Evolutionary conservation across 2,888 invertebrate genomes (phyloP), one percentile per base, ranked within the genome.

Genomic region (Drosophila algonquin): DNA sequence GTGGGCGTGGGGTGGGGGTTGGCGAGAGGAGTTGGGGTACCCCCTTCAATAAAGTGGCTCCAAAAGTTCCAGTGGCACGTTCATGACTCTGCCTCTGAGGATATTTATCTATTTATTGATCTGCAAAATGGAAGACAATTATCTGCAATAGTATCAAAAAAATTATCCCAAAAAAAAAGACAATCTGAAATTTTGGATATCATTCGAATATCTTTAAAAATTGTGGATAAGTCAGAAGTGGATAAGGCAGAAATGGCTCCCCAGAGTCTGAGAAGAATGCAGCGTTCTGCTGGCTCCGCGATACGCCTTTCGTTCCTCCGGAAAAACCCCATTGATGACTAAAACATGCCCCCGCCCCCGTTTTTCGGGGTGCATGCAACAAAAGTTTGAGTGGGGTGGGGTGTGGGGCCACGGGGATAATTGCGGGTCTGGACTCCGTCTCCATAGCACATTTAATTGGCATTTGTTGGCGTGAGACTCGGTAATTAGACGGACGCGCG

Each of bases 401-500:
- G 21, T 21, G 21, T 14, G 48, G 24, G n/a, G 32, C 16, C 21
- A 12, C n/a, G 18, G 46, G 47, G 40, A 48, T 64, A 64, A 54
- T 63, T 65, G 35, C 5, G 5, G 35, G 35, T 14, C 35, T 40
- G 35, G 64, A 63, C 40, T 44, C 21, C 40, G 32, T 27, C 48
- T 50, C 32, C 45, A 51, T 45, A 16, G 40, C 40, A 45, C 40
- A 56, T 51, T 35, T 67, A 67, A 67, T 67, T 65, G 67, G 18
- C 47, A 55, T 30, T 45, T 35, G 48, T 45, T 50, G 45, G 44
- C 50, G 9, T 35, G 67, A 32, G 48, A 44, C 18, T 21, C n/a
- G 40, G 48, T 63, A 63, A 44, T 50, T 57, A 57, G 58, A 40
- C 46, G 60, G 60, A 46, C 63, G 63, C 47, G 53, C 47, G 53